Conservation (phyloP, 2,113 vertebrate genomes). For the Choloepus hoffmanni region DNA sequence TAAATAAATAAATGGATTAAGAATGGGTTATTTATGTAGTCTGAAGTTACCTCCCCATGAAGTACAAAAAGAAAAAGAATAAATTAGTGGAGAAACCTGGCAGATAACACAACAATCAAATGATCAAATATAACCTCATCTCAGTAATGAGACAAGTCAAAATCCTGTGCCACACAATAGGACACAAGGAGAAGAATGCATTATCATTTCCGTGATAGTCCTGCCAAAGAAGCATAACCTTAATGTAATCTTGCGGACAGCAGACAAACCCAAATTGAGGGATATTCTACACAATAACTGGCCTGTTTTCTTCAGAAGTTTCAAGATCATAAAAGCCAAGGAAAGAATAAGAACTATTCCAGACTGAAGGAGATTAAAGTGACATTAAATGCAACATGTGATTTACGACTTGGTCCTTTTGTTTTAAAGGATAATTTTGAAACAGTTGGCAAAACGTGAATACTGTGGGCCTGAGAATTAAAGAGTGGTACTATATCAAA, state of each 20-base stretch:
- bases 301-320: background rate
- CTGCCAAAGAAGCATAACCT: background rate
- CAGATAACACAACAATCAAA: background rate
- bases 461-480: background rate
- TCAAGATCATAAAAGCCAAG: background rate
- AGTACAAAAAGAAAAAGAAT: background rate
- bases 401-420: background rate
- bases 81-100: background rate
- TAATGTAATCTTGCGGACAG: background rate
- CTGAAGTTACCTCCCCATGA: background rate
- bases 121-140: background rate
- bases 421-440: background rate
- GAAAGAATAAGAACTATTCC: background rate
- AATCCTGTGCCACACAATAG: background rate
- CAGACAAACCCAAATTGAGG: background rate
- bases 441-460: conserved; percentile 15
- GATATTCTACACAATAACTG: background rate
- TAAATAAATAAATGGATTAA: background rate
- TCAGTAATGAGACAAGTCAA: background rate
- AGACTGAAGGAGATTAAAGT: background rate
- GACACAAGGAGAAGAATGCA: background rate
- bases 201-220: background rate
- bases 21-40: background rate
- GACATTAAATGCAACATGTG: background rate
- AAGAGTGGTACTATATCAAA: background rate